These are phyloP conservation scores for Meriones unguiculatus DNA, from an alignment of 2,113 vertebrate species.

Conservation along the genomic window DNA sequence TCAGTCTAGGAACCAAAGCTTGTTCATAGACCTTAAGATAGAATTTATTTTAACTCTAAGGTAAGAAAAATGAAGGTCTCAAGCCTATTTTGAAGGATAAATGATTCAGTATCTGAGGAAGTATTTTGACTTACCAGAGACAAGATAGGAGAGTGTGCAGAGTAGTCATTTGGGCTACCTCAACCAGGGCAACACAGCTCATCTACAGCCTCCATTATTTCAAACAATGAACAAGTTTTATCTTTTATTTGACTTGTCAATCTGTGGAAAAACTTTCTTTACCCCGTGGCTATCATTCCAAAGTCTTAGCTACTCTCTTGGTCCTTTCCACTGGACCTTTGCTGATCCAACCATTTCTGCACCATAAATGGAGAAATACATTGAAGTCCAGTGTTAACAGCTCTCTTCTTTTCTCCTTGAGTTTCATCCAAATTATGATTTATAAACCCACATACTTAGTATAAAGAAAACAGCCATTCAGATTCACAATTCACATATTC, in stretches of 20 bases:
- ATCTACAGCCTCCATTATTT: background rate
- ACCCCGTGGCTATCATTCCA: background rate
- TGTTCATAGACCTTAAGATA: background rate
- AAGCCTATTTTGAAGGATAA: background rate
- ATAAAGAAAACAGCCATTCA: background rate
- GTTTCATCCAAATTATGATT: background rate
- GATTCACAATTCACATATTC: background rate
- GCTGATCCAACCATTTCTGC: background rate
- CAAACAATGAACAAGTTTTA: rapidly evolving
- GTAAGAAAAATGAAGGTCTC: background rate
- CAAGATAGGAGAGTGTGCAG: background rate
- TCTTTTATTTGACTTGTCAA: no score
- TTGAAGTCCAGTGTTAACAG: background rate
- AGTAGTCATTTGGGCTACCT: background rate
- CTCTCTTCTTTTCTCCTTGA: background rate
- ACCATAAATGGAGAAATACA: rapidly evolving
- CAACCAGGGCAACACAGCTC: background rate
- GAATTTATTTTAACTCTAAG: background rate
- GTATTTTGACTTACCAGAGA: background rate
- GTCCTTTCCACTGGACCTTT: no score
- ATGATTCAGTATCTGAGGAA: background rate
- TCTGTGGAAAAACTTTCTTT: background rate
- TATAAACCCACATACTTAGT: background rate
- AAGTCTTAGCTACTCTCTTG: rapidly evolving
- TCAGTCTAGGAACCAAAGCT: background rate